These are phyloP conservation scores for Urophycis tenuis DNA, from an alignment of 2,797 vertebrate genomes.

Conservation along the genomic window DNA sequence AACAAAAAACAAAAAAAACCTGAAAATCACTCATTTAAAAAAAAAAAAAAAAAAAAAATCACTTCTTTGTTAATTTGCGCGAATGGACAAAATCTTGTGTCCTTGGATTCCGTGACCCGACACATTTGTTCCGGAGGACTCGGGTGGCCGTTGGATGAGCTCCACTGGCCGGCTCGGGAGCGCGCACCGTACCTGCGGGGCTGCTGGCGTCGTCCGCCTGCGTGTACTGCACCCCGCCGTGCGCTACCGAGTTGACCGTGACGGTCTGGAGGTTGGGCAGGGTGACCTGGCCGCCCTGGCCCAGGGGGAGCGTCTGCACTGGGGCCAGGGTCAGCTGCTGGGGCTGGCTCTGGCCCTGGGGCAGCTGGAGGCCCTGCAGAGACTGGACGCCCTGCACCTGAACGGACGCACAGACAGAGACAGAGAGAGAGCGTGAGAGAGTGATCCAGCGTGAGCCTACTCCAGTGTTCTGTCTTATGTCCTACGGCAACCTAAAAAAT, in stretches of 20 bases:
- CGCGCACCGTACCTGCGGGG: slow-evolving; percentile 77
- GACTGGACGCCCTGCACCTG: slow-evolving; percentile 98
- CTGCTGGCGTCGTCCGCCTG: slow-evolving; percentile 85
- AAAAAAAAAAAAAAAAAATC: too few relatives aligned
- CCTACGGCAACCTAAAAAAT: neutral
- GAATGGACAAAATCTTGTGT: too few relatives aligned
- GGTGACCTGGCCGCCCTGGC: slow-evolving; percentile 87
- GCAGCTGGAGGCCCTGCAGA: slow-evolving; percentile 96
- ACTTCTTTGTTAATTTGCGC: too few relatives aligned
- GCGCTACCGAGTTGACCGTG: slow-evolving; percentile 91
- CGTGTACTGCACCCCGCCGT: slow-evolving; percentile 84
- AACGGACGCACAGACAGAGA: slow-evolving; percentile 11
- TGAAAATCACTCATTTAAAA: too few relatives aligned
- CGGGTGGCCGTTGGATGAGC: too few relatives aligned
- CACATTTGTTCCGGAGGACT: too few relatives aligned
- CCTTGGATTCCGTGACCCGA: too few relatives aligned
- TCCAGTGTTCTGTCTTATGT: neutral
- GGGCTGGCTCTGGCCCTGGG: slow-evolving; percentile 75
- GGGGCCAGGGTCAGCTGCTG: slow-evolving; percentile 95
- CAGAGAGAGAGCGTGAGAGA: neutral
- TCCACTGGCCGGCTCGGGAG: too few relatives aligned
- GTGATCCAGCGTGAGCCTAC: neutral
- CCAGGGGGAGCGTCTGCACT: slow-evolving; percentile 91
- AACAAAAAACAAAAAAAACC: too few relatives aligned
- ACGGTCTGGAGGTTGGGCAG: slow-evolving; percentile 96